A percentile compares a stretch with the other conserved stretches of the same genome.
Conservation (phyloP, 2,888 invertebrate species). For the Digitonthophagus gazella region DNA sequence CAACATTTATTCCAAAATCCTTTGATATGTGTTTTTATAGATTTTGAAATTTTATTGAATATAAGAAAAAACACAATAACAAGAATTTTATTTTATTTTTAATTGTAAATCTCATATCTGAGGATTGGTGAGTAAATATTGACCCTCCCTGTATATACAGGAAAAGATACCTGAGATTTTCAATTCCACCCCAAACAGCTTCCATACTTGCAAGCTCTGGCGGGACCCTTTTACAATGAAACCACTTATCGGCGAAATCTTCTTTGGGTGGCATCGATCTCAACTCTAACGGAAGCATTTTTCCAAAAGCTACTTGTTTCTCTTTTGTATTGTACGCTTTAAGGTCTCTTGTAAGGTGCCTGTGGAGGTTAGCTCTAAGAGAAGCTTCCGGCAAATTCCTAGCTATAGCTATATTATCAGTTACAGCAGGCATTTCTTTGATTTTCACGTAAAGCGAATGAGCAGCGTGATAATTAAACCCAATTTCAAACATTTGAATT, state of each 20-base stretch:
- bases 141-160: too few relatives aligned
- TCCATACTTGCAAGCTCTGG: constrained; percentile 61
- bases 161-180: constrained; percentile 57
- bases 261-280: constrained; percentile 57
- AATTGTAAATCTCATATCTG: neutral
- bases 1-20: neutral
- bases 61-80: too few relatives aligned
- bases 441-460: constrained; percentile 56
- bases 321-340: constrained; percentile 38
- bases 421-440: constrained; percentile 60
- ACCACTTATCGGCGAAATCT: constrained; percentile 57
- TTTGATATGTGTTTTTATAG: neutral
- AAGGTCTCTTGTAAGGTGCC: constrained; percentile 30
- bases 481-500: constrained; percentile 54
- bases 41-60: too few relatives aligned
- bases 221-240: constrained; percentile 56
- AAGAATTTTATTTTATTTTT: too few relatives aligned
- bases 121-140: neutral
- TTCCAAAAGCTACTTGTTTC: constrained; percentile 56
- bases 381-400: constrained; percentile 50
- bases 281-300: constrained; percentile 53
- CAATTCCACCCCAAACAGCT: constrained; percentile 63
- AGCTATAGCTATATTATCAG: constrained; percentile 56
- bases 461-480: constrained; percentile 59
- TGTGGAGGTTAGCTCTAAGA: constrained; percentile 25